Base-by-base conservation (phyloP, 1,140 invertebrate species). In the Adoxophyes honmai region DNA sequence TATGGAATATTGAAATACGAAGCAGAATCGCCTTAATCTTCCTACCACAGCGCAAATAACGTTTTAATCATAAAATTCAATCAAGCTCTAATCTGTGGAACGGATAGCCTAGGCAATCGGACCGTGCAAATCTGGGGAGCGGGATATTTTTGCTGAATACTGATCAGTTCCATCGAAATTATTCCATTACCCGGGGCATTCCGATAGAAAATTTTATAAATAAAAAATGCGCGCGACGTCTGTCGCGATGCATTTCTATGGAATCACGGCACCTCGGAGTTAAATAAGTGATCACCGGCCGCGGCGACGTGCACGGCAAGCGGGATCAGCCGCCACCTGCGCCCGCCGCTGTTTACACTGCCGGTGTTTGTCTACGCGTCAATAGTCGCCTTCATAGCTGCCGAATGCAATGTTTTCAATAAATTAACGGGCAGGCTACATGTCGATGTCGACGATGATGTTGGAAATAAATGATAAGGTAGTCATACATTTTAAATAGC, bases 231-330 rank as follows among this genome's bases (percentile, higher is more conserved):
- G 63, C 53, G 54, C 52, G 62, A 60, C 70, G 73, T 73, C 72
- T 78, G 66, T 70, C 74, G 68, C 78, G 68, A 64, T 77, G 76
- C 70, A 78, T 81, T 82, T 85, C 78, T 79, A 74, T 78, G 63
- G 70, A 86, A 88, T 88, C 82, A 83, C 78, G 71, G 70, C 73
- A 72, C 74, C 70, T 74, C 66, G 57, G 75, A 84, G 81, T 83
- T 82, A 85, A 86, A 86, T 86, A 86, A 87, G 78, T 81, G 82
- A 88, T 86, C 82, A 83, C 78, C 78, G 80, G 73, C 67, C 73
- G 63, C 57, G 68, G 48, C 38, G 64, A 88, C 81, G 85, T 82
- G 85, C 79, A 38, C 33, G 54, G 85, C 74, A 78, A 57, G 34
- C 56, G 13, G 66, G 78, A 64, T 60, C 18, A 18, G 34, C 60